Base-by-base conservation (phyloP, 2,797 vertebrate species). In the Sebastolobus altivelis region DNA sequence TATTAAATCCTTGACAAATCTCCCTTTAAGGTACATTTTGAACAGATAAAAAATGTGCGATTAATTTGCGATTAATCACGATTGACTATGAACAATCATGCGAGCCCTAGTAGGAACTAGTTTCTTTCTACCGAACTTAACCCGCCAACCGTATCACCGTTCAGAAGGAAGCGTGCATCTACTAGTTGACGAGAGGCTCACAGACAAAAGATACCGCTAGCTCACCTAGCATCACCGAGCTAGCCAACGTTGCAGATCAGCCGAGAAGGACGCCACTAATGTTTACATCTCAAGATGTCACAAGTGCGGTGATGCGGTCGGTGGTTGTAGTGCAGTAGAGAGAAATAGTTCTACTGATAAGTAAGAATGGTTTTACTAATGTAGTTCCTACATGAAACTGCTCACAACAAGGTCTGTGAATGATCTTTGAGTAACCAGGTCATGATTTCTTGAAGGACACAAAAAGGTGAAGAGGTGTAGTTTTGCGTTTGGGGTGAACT, bases 251-350 rank as follows among this genome's bases (percentile, higher is more conserved):
- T 56, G 27, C 55, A 27, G 3, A 13, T 27, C 6, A 56, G 54
- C 55, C 22, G 5, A 29, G 25, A 13, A 58, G 56, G 13, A 58
- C 27, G 27, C 2, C 14, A 18, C 31, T 4, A 31, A 59, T 31
- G 56, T 59, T 18, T 59, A 55, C 7, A 16, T 27, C 0, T 56
- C 25, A 3, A 11, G 22, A 5, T 56, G 54, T 27, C 54, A 56
- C 3, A 0, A 46, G 55, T 1, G 16, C 4, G 4, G 58, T 31
- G 58, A 58, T 58, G 8, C 25, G 0, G 55, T 29, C 29, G 27
- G 14, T 25, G 27, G 0, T 14, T 59, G 56, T 31, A 59, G 27
- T 31, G 18, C 8, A 18, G 27, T 33, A 31, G 58, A 59, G 27
- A 59, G 58, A 59, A 59, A 59, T 18, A 46, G 43, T 46, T 46